phyloP scores from a whole-genome alignment of 2,797 vertebrate genomes.

The Tympanoctomys barrerae region DNA sequence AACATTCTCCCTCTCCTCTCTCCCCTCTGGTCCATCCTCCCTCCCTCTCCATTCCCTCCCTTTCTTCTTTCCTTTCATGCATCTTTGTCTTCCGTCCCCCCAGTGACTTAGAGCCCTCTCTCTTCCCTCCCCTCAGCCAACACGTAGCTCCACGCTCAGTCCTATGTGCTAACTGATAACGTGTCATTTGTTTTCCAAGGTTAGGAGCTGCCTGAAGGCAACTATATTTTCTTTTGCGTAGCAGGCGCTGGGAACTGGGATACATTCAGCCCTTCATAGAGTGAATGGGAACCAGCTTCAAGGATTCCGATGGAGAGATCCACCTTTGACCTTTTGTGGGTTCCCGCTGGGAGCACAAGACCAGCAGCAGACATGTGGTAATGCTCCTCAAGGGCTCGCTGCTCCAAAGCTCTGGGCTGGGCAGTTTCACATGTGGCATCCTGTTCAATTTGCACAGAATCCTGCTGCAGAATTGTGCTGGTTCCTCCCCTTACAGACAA shows the following conservation, averaged over 20 bases:
- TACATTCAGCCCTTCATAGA: neutral
- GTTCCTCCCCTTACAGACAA: neutral
- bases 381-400: neutral
- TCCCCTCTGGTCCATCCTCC: rapidly evolving
- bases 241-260: neutral
- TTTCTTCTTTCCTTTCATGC: neutral
- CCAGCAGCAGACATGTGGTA: neutral
- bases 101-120: neutral
- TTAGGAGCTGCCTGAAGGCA: neutral
- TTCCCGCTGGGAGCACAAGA: neutral
- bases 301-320: neutral
- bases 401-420: neutral
- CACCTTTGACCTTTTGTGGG: neutral
- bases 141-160: neutral
- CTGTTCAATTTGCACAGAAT: neutral
- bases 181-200: neutral
- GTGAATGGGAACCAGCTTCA: neutral
- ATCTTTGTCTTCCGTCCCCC: neutral
- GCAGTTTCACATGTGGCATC: neutral
- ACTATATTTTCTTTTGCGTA: neutral
- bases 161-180: neutral
- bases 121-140: neutral
- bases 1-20: rapidly evolving
- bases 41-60: neutral
- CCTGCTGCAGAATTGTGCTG: neutral